Conservation (phyloP, 2,113 vertebrate species). For the Lanius collurio region DNA sequence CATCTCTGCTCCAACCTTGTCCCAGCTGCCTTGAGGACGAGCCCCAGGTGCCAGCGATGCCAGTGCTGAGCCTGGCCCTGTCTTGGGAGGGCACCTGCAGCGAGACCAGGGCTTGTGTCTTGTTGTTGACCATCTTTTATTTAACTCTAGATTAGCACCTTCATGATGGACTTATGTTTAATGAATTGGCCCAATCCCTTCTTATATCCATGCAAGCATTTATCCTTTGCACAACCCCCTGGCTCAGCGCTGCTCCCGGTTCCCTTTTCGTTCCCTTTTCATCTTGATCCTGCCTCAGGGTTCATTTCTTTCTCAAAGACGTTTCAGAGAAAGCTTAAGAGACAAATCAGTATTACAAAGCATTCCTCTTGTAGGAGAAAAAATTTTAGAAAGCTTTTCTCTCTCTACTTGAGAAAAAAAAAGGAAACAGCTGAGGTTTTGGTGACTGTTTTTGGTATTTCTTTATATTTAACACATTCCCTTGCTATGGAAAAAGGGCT, state of each 20-base stretch:
- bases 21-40: background rate
- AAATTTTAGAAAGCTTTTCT: background rate
- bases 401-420: background rate
- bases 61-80: rapidly evolving
- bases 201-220: background rate
- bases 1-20: background rate
- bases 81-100: background rate
- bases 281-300: background rate
- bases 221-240: background rate
- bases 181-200: background rate
- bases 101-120: background rate
- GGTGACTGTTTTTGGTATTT: background rate
- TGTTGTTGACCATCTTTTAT: background rate
- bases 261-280: background rate
- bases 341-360: constrained; percentile 10
- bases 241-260: background rate
- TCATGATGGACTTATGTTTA: background rate
- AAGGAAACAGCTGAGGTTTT: background rate
- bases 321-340: constrained; percentile 7
- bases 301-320: background rate
- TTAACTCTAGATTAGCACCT: background rate
- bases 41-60: rapidly evolving
- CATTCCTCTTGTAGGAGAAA: background rate
- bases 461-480: background rate
- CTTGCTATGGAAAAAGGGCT: background rate